These are phyloP conservation scores for Strigamia maritima DNA, from an alignment of 2,888 invertebrate species.

Conservation along the genomic window DNA sequence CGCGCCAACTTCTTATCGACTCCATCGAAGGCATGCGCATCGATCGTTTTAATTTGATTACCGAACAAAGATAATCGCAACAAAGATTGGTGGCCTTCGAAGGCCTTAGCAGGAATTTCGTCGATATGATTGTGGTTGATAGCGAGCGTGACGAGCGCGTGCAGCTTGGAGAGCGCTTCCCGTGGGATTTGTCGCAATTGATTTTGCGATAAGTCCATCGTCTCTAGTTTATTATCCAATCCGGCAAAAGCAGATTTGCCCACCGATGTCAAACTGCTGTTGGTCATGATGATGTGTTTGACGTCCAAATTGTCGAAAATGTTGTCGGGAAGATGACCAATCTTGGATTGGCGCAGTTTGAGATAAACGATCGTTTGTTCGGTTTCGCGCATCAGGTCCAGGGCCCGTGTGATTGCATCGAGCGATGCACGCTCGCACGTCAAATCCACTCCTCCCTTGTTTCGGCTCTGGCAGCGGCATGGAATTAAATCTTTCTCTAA, in stretches of 20 bases:
- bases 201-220: constrained; percentile 84
- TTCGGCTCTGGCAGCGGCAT: constrained; percentile 79
- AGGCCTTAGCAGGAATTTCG: constrained; percentile 73
- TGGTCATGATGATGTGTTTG: constrained; percentile 81
- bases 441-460: constrained; percentile 76
- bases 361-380: constrained; percentile 66
- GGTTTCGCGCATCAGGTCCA: constrained; percentile 22
- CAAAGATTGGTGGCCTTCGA: constrained; percentile 79
- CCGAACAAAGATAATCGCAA: constrained; percentile 84
- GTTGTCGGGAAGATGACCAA: constrained; percentile 71
- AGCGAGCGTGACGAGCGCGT: constrained; percentile 79
- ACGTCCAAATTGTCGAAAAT: constrained; percentile 83
- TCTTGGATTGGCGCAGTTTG: constrained; percentile 78
- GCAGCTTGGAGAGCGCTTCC: constrained; percentile 71
- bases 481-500: constrained; percentile 53
- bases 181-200: constrained; percentile 68
- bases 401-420: constrained; percentile 62
- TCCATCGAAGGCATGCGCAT: constrained; percentile 78
- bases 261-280: constrained; percentile 74
- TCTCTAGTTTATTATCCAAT: constrained; percentile 71
- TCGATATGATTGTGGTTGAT: constrained; percentile 83
- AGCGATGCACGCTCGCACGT: constrained; percentile 83
- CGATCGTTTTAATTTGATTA: constrained; percentile 67
- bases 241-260: constrained; percentile 85
- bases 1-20: constrained; percentile 83